A percentile compares a stretch with the other conserved stretches of the same genome.
Evolutionary conservation across 2,888 invertebrate genomes (phyloP).

Genomic region (Stenichneumon culpator): DNA sequence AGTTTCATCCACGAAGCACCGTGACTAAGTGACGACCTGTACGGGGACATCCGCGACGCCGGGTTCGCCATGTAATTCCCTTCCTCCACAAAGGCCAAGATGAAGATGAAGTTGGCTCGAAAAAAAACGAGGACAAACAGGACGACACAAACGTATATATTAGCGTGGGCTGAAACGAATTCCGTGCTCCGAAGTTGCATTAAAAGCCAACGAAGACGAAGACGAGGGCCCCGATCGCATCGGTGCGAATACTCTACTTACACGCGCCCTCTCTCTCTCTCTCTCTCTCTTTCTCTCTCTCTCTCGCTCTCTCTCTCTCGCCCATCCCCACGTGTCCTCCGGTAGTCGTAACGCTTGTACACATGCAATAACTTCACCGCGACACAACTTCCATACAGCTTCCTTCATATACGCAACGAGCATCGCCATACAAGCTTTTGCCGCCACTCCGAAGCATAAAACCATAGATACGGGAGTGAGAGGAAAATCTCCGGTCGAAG

Average conservation of each 20-base stretch:
- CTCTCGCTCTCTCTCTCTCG: conserved; percentile 77
- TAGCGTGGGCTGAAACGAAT: conserved; percentile 17
- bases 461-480: conserved; percentile 11
- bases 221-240: conserved; percentile 33
- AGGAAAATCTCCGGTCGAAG: conserved; percentile 22
- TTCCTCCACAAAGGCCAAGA: background rate
- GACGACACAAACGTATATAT: conserved; percentile 25
- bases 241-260: conserved; percentile 38
- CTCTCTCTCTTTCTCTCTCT: conserved; percentile 78
- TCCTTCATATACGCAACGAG: conserved; percentile 12
- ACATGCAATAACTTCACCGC: conserved; percentile 17
- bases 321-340: conserved; percentile 53
- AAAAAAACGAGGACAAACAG: background rate
- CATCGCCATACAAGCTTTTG: conserved; percentile 6
- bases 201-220: conserved; percentile 11
- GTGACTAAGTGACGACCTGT: background rate
- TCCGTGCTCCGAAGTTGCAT: background rate
- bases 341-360: conserved; percentile 22
- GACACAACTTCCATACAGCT: conserved; percentile 22
- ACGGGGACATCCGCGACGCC: background rate
- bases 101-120: conserved; percentile 9
- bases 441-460: background rate
- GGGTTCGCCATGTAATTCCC: background rate
- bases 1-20: background rate
- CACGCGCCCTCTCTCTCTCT: conserved; percentile 76